These are phyloP conservation scores for Pantherophis vulpinus DNA, from an alignment of 2,797 vertebrate species.

Conservation along the genomic window DNA sequence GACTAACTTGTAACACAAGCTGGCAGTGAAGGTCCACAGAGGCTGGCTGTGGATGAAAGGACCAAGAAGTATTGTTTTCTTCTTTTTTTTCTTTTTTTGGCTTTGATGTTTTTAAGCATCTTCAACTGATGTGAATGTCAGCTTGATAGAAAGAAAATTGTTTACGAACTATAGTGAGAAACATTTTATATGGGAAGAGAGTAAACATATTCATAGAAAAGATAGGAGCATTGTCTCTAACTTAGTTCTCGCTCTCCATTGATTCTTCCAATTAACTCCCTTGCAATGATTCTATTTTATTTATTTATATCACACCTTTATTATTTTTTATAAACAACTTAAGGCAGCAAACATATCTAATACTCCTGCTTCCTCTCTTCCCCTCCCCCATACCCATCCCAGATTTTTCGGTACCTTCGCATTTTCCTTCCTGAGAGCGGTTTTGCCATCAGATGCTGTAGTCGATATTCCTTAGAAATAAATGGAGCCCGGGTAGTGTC, in stretches of 20 bases:
- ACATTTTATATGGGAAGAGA: background rate
- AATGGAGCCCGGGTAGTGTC: constrained; percentile 91
- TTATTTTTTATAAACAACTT: too few relatives aligned
- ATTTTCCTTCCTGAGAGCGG: constrained; percentile 90
- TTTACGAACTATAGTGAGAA: background rate
- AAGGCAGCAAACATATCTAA: too few relatives aligned
- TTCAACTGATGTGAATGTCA: background rate
- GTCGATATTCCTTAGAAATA: constrained; percentile 89
- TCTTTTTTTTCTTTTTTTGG: background rate
- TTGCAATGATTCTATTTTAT: background rate
- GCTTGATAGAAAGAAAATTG: background rate
- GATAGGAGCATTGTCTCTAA: background rate
- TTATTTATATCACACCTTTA: too few relatives aligned
- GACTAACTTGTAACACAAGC: too few relatives aligned
- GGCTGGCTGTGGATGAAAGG: background rate
- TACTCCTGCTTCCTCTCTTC: background rate
- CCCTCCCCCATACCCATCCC: background rate
- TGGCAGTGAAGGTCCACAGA: too few relatives aligned
- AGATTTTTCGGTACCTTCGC: constrained; percentile 89
- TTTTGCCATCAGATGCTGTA: constrained; percentile 86
- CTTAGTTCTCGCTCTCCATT: background rate
- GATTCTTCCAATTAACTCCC: background rate
- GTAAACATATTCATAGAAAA: background rate
- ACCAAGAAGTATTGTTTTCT: background rate
- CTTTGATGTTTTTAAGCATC: background rate